Evolutionary conservation across 1,140 invertebrate genomes (phyloP).

Genomic region (Tetraneura akinire): DNA sequence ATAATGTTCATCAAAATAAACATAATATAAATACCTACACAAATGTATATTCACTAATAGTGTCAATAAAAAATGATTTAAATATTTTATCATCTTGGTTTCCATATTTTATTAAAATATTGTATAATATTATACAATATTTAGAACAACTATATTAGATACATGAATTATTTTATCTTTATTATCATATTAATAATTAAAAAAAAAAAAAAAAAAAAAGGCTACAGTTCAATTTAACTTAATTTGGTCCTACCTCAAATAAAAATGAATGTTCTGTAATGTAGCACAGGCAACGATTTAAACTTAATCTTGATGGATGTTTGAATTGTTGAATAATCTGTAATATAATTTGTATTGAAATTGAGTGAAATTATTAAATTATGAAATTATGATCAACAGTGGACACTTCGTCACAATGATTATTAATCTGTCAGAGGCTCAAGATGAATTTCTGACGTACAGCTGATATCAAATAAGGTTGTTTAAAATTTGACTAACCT

Average conservation of each 20-base stretch:
- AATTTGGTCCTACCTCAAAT: constrained; percentile 44
- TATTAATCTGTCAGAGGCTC: constrained; percentile 43
- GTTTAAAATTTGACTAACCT: constrained; percentile 46
- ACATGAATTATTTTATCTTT: neutral
- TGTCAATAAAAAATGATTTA: neutral
- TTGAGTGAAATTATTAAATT: constrained; percentile 14
- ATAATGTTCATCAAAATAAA: neutral
- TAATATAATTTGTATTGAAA: constrained; percentile 47
- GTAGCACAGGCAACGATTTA: constrained; percentile 33
- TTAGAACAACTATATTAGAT: too few species aligned
- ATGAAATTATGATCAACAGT: constrained; percentile 36
- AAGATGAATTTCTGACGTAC: constrained; percentile 27
- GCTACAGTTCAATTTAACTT: constrained; percentile 29
- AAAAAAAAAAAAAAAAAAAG: neutral
- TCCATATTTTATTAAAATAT: neutral
- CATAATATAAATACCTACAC: neutral
- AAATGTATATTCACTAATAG: neutral
- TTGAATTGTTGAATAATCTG: constrained; percentile 42
- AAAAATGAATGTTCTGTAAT: constrained; percentile 35
- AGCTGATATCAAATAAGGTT: constrained; percentile 9
- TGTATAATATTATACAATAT: neutral
- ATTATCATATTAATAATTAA: constrained; percentile 3
- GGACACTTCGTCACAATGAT: constrained; percentile 41
- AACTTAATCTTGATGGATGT: constrained; percentile 37
- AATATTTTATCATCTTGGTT: neutral